Conservation (phyloP, 2,797 vertebrate species). For the Tokudaia muenninki region DNA sequence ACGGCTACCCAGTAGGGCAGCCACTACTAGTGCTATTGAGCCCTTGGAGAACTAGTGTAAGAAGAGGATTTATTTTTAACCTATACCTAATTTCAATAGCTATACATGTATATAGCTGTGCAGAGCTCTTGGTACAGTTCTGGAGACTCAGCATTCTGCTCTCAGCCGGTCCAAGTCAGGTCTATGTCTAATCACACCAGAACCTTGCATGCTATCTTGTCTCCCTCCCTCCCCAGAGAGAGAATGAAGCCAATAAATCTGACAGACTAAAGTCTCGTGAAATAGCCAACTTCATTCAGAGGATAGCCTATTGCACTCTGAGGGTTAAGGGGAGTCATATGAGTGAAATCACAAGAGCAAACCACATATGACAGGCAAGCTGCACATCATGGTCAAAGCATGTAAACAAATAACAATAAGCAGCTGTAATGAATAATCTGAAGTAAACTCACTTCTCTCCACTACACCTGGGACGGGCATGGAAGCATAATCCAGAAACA, state of each 20-base stretch:
- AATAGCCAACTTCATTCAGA: not conserved
- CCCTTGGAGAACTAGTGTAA: not conserved
- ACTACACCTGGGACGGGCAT: not conserved
- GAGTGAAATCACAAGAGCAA: not conserved
- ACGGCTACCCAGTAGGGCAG: not conserved
- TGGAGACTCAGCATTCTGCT: not conserved
- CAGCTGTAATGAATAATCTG: not conserved
- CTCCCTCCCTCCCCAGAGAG: rapidly evolving
- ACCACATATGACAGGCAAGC: not conserved
- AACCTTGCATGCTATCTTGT: not conserved
- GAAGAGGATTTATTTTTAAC: not conserved
- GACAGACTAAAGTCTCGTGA: not conserved
- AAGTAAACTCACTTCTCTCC: not conserved
- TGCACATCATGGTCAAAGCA: not conserved
- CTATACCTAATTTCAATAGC: constrained; percentile 32
- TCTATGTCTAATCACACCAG: not conserved
- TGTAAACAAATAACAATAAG: not conserved
- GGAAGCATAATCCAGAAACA: not conserved
- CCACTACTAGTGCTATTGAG: not conserved
- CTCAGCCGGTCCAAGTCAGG: not conserved
- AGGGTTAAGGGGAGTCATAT: not conserved
- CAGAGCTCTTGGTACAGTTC: not conserved
- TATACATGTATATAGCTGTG: constrained; percentile 12
- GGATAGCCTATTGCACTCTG: not conserved
- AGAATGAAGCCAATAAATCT: not conserved